A percentile compares a stretch with the other conserved stretches of the same genome.
phyloP scores from a whole-genome alignment of 2,888 invertebrate species.

The Callyntrura sp. region DNA sequence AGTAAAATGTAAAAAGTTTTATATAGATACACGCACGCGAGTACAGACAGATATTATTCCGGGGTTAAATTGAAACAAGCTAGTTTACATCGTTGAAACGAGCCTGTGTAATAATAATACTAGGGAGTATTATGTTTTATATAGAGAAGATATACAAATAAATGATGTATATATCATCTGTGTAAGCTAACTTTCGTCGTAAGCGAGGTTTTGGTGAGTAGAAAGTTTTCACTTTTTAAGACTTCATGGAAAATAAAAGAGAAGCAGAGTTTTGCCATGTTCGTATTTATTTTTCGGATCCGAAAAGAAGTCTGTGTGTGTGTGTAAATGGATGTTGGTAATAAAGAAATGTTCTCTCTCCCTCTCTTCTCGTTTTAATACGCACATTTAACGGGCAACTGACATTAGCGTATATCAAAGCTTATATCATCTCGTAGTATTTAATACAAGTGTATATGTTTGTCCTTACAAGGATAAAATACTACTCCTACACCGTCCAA shows the following conservation, averaged over 20 bases:
- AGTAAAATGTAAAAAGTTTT: constrained; percentile 23
- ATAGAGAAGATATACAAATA: not conserved
- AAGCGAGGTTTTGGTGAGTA: constrained; percentile 28
- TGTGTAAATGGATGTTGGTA: constrained; percentile 9
- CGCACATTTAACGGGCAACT: not conserved
- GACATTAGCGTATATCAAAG: not conserved
- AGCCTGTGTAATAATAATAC: too few relatives aligned
- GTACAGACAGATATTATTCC: not conserved
- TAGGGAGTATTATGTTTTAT: not conserved
- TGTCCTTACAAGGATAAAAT: not conserved
- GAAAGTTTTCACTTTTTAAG: constrained; percentile 51
- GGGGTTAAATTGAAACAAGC: not conserved
- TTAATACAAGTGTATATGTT: too few relatives aligned
- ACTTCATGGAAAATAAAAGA: constrained; percentile 3
- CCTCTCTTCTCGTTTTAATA: not conserved
- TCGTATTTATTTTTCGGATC: not conserved
- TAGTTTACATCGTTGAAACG: constrained; percentile 17
- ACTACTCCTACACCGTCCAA: not conserved
- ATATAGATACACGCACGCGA: not conserved
- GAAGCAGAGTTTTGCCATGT: not conserved
- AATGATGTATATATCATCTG: not conserved
- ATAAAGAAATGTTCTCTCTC: constrained; percentile 26
- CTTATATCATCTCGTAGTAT: too few relatives aligned
- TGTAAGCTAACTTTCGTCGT: not conserved
- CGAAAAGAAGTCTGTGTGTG: not conserved